Conservation (phyloP, 2,113 vertebrate genomes). For the Rallus limicola region DNA sequence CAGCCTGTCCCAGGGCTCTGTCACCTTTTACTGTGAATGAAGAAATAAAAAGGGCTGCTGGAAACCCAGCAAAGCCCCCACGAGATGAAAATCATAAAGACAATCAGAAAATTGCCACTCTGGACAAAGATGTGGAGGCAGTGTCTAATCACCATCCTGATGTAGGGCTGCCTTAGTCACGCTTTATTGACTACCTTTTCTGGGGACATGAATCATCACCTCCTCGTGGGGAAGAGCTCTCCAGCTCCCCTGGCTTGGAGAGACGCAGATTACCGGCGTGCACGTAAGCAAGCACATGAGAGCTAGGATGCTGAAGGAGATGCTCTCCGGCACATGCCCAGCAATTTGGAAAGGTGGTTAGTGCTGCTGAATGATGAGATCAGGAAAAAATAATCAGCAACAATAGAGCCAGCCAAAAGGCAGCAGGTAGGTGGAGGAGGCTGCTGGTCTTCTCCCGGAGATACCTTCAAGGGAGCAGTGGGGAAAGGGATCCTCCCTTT, state of each 20-base stretch:
- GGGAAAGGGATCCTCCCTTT: background rate
- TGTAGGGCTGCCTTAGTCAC: constrained; percentile 49
- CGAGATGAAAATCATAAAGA: background rate
- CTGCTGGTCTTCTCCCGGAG: background rate
- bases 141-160: constrained; percentile 1
- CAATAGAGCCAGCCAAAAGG: background rate
- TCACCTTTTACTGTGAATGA: background rate
- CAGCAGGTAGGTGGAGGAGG: background rate
- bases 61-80: background rate
- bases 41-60: background rate
- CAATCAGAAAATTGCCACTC: constrained; percentile 39
- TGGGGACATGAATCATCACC: constrained; percentile 48
- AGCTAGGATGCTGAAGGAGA: background rate
- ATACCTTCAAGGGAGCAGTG: background rate
- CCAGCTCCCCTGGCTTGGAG: background rate
- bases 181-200: constrained; percentile 44
- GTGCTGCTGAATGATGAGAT: background rate
- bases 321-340: background rate
- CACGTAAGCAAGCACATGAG: background rate
- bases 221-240: constrained; percentile 43
- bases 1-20: too few species aligned
- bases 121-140: constrained; percentile 28
- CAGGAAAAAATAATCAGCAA: background rate
- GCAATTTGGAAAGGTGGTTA: background rate
- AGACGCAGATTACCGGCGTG: background rate